Evolutionary conservation across 1,140 invertebrate genomes (phyloP).

Genomic region (Psilanteris sp.): DNA sequence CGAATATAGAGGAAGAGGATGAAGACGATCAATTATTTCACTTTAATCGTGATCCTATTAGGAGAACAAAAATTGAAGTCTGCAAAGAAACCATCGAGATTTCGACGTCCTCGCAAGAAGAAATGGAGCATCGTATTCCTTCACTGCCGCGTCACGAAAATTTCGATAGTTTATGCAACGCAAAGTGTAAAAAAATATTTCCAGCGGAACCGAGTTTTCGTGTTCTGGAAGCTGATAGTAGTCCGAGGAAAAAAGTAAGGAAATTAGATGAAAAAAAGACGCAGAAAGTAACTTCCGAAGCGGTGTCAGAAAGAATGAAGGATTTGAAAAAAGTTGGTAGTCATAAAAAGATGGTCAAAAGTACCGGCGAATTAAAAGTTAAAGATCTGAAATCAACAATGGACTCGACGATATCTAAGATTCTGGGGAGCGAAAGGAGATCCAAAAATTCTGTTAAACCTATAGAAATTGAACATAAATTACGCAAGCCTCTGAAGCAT

Average conservation of each 20-base stretch:
- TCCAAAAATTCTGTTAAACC: slow-evolving; percentile 34
- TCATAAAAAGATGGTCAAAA: slow-evolving; percentile 22
- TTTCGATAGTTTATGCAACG: slow-evolving; percentile 53
- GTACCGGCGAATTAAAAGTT: slow-evolving; percentile 44
- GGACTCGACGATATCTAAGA: slow-evolving; percentile 59
- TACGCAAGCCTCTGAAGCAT: slow-evolving; percentile 61
- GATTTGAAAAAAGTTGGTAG: slow-evolving; percentile 48
- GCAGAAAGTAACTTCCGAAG: slow-evolving; percentile 47
- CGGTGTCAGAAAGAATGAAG: slow-evolving; percentile 18
- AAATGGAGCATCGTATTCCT: slow-evolving; percentile 47
- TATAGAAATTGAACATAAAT: slow-evolving; percentile 30
- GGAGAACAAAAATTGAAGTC: slow-evolving; percentile 76
- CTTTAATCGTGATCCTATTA: slow-evolving; percentile 68
- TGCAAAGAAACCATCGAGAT: slow-evolving; percentile 57
- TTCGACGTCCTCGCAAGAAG: slow-evolving; percentile 68
- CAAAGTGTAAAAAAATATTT: slow-evolving; percentile 40
- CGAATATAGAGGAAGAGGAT: slow-evolving; percentile 66
- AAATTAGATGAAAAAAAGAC: slow-evolving; percentile 69
- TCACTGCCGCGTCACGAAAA: slow-evolving; percentile 69
- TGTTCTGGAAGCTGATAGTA: slow-evolving; percentile 73
- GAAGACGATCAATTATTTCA: slow-evolving; percentile 59
- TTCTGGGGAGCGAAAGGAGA: slow-evolving; percentile 38
- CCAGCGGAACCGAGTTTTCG: slow-evolving; percentile 73
- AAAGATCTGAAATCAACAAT: slow-evolving; percentile 54
- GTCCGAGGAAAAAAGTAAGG: slow-evolving; percentile 69